Base-by-base conservation (phyloP, 2,888 invertebrate genomes). In the Synergus japonicus region DNA sequence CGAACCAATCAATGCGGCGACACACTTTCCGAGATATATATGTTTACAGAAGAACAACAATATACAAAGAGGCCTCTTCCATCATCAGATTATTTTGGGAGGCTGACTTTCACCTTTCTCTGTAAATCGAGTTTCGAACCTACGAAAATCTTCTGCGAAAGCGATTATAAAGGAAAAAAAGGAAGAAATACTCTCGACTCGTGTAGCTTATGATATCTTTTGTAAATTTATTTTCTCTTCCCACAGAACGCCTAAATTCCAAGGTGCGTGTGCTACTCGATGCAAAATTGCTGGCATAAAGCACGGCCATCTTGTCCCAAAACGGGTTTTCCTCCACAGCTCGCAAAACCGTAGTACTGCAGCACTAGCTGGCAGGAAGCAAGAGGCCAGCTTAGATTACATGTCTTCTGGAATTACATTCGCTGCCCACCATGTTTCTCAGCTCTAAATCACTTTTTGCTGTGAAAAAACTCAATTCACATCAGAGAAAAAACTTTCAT, bases 391-490 rank as follows among this genome's bases (percentile, higher is more conserved):
- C 66, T 66, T 66, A 66, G 66, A 66, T 66, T 66, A 66, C 66
- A 66, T 66, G 66, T 66, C 43, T 66, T 66, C 66, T 66, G 66
- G 66, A 44, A 66, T 66, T 66, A 66, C 60, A 63, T 63, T 63
- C 60, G n/a, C 22, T 43, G 66, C 43, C 66, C 66, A 66, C 44
- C 10, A 18, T 66, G 18, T 44, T 66, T 66, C 22, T 63, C 10
- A 63, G 22, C 18, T 22, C 18, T 63, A 63, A 63, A 63, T 63
- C 60, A 63, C 43, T 66, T 43, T 66, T 66, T 44, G 44, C 65
- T 63, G 10, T 7, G 10, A 63, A 63, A 65, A 65, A 41, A 18
- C 15, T 43, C 66, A n/a, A n/a, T 44, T 44, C 43, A 44, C 66
- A 66, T 65, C 43, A 65, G 15, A 65, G 65, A 65, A 65, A 41